phyloP scores from a whole-genome alignment of 2,888 invertebrate genomes.

The Thymelicus acteon region DNA sequence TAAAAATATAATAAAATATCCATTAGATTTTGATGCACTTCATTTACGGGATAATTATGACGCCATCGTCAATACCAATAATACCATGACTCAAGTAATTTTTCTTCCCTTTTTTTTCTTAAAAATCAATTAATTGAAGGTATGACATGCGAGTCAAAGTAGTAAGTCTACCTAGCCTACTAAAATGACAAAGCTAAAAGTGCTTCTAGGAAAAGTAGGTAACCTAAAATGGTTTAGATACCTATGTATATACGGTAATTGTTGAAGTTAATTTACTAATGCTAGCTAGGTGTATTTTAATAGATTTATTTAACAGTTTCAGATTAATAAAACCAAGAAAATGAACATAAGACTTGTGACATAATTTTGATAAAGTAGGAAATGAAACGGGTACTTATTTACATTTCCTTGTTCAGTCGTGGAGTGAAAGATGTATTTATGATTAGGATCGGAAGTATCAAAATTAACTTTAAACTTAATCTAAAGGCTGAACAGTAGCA shows the following conservation, averaged over 20 bases:
- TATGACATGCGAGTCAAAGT: neutral
- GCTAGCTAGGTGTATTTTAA: no score
- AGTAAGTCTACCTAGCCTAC: neutral
- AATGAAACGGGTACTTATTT: slow-evolving; percentile 10
- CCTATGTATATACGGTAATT: no score
- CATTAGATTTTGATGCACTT: no score
- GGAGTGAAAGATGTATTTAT: neutral
- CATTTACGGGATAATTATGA: no score
- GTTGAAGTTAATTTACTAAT: no score
- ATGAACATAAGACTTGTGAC: neutral
- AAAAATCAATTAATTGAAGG: neutral
- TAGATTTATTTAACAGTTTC: neutral
- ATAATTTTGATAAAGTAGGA: slow-evolving; percentile 14
- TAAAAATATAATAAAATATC: no score
- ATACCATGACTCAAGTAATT: neutral
- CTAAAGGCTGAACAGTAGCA: no score
- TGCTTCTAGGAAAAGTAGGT: neutral
- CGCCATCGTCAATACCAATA: no score
- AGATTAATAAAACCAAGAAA: neutral
- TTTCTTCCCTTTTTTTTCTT: neutral
- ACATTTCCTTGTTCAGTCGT: slow-evolving; percentile 13
- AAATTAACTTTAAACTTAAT: no score
- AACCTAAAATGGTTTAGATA: no score
- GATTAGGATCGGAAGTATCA: neutral
- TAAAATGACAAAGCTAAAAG: neutral